Conservation (phyloP, 2,888 invertebrate species). For the Diploptera punctata region DNA sequence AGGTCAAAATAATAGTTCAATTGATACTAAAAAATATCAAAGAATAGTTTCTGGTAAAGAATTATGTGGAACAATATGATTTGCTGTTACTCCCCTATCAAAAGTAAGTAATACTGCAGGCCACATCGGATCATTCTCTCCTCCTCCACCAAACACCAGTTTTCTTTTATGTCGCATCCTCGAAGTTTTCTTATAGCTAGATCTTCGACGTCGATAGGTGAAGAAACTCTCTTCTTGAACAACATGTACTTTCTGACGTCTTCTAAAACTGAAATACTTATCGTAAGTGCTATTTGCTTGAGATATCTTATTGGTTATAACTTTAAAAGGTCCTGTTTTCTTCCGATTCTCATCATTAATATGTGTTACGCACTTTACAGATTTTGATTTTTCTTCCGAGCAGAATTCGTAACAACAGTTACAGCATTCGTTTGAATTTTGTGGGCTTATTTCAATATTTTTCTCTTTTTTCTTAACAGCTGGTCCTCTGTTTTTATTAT, state of each 20-base stretch:
- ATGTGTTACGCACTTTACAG: background rate
- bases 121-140: conserved; percentile 41
- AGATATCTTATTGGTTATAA: background rate
- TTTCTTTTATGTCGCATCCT: conserved; percentile 37
- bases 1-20: no score
- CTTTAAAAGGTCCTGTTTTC: background rate
- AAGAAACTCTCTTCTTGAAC: background rate
- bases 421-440: background rate
- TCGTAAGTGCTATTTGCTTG: background rate
- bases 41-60: background rate
- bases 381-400: background rate
- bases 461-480: background rate
- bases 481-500: background rate
- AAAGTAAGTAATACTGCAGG: conserved; percentile 44
- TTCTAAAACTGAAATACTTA: conserved; percentile 6
- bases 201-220: background rate
- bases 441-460: background rate
- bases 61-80: background rate
- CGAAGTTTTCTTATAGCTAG: background rate
- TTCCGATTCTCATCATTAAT: background rate
- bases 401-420: conserved; percentile 2
- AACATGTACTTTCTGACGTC: background rate
- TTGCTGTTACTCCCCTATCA: conserved; percentile 42
- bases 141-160: conserved; percentile 39
- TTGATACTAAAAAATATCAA: no score